These are phyloP conservation scores for Ginglymostoma cirratum DNA, from an alignment of 2,113 vertebrate species.

Conservation along the genomic window DNA sequence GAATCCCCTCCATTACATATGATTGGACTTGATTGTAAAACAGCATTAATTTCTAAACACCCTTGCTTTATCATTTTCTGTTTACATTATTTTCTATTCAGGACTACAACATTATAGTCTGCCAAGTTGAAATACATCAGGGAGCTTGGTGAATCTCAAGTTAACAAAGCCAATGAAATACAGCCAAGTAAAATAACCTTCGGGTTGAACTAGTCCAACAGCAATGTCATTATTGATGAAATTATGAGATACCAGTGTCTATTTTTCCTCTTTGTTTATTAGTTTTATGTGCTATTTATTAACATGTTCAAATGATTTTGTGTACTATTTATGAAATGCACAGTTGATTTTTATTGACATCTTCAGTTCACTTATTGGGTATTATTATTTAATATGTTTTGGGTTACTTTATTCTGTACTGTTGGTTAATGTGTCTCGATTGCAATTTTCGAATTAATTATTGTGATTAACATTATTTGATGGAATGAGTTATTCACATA, in stretches of 20 bases:
- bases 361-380: no score
- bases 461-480: background rate
- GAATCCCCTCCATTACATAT: background rate
- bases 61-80: background rate
- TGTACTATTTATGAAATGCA: no score
- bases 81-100: background rate
- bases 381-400: no score
- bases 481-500: no score
- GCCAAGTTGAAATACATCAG: no score
- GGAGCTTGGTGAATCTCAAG: background rate
- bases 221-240: background rate
- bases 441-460: background rate
- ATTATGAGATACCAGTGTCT: no score
- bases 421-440: background rate
- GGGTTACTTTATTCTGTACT: background rate
- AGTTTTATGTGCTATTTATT: no score
- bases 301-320: no score
- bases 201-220: background rate
- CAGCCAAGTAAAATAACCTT: background rate
- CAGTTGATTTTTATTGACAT: no score
- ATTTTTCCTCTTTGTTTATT: no score
- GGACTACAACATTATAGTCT: background rate
- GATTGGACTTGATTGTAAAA: background rate
- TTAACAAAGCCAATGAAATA: background rate
- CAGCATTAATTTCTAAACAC: background rate